Percentiles rank a stretch among this genome's conserved stretches.
Conservation (phyloP, 2,797 vertebrate species). For the Danio choprae region DNA sequence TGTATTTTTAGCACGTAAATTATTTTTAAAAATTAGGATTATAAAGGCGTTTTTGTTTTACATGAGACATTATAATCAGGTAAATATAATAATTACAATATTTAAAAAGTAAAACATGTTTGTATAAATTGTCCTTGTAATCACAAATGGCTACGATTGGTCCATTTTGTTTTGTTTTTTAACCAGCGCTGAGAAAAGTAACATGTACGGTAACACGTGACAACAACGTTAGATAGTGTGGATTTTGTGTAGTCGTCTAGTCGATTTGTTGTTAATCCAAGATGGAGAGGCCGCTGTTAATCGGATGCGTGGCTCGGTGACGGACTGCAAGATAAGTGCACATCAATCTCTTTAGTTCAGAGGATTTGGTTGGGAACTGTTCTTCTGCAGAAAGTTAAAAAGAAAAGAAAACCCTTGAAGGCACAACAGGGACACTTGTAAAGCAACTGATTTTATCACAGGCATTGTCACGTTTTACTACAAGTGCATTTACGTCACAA, state of each 20-base stretch:
- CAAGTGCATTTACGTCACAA: background rate
- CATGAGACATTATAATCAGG: background rate
- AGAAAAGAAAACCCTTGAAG: background rate
- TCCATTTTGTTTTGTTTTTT: background rate
- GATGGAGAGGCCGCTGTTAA: background rate
- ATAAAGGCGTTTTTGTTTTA: background rate
- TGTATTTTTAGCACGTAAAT: no score
- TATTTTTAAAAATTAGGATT: no score
- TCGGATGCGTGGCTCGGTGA: slow-evolving; percentile 21
- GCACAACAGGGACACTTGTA: background rate
- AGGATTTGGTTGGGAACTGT: slow-evolving; percentile 33
- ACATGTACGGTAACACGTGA: background rate
- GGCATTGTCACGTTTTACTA: background rate
- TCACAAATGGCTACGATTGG: background rate
- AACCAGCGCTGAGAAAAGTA: slow-evolving; percentile 3
- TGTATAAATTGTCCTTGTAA: background rate
- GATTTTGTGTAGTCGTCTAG: background rate
- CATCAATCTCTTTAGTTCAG: slow-evolving; percentile 43
- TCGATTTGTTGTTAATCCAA: background rate
- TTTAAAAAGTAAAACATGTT: background rate
- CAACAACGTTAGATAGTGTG: no score
- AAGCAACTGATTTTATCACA: background rate
- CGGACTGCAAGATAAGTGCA: slow-evolving; percentile 27
- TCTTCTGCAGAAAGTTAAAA: background rate
- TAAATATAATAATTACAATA: background rate